phyloP scores from a whole-genome alignment of 2,797 vertebrate species.

The Catharus ustulatus region DNA sequence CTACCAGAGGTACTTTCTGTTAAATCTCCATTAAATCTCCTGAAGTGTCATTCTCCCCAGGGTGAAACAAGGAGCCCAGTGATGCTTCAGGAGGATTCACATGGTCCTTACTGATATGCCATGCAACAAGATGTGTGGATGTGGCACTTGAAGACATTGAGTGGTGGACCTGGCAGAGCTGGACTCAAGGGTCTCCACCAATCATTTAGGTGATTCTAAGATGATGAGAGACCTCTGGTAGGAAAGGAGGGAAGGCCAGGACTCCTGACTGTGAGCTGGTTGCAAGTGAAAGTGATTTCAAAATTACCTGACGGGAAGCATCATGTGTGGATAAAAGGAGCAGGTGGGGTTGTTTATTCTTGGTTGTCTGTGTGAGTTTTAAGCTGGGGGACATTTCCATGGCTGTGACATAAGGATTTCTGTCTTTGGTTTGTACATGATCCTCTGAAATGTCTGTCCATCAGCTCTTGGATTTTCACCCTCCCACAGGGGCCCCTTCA shows the following conservation, averaged over 20 bases:
- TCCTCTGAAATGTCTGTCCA: background rate
- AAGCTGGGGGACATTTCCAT: background rate
- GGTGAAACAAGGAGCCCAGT: background rate
- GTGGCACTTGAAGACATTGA: background rate
- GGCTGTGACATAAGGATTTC: background rate
- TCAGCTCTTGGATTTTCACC: background rate
- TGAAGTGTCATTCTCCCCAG: background rate
- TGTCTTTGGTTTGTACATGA: background rate
- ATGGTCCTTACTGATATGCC: background rate
- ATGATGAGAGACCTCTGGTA: background rate
- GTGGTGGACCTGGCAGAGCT: background rate
- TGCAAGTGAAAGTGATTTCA: background rate
- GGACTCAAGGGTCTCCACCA: background rate
- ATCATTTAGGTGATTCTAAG: background rate
- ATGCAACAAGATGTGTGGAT: fast-evolving
- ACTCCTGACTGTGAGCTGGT: background rate
- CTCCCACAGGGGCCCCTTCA: fast-evolving
- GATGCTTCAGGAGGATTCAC: background rate
- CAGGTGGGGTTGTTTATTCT: fast-evolving
- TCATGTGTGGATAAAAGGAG: background rate
- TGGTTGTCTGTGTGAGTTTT: background rate
- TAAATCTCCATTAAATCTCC: background rate
- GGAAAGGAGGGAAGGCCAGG: background rate
- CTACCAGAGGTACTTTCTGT: background rate
- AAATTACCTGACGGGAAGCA: background rate